These are phyloP conservation scores for Hippopotamyrus pictus DNA, from an alignment of 2,797 vertebrate species.

Conservation along the genomic window DNA sequence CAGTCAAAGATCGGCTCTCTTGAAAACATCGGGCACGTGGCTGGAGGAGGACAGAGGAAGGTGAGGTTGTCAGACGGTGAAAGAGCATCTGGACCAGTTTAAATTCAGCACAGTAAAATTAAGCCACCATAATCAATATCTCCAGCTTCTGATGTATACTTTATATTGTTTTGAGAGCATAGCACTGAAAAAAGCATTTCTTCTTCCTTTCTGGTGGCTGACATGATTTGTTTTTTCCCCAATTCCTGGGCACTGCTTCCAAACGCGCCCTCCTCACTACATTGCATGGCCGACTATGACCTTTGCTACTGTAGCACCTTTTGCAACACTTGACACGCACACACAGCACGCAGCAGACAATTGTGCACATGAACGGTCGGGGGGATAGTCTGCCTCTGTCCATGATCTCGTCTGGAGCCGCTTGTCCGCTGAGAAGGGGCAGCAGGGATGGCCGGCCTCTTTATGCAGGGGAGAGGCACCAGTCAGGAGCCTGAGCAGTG, in stretches of 20 bases:
- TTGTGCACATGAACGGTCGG: background rate
- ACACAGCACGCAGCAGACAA: background rate
- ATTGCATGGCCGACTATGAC: conserved; percentile 14
- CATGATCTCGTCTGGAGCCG: background rate
- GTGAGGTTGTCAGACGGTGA: conserved; percentile 49
- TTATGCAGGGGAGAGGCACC: background rate
- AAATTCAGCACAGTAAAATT: background rate
- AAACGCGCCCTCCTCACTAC: background rate
- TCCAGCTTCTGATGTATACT: background rate
- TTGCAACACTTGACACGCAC: background rate
- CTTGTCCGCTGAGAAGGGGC: background rate
- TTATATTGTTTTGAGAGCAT: background rate
- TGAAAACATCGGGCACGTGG: conserved; percentile 84
- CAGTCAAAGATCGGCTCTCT: conserved; percentile 90
- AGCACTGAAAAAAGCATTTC: conserved; percentile 3
- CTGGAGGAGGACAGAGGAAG: conserved; percentile 84
- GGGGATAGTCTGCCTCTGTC: background rate
- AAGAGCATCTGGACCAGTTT: background rate
- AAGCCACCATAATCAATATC: too few relatives aligned
- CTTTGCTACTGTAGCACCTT: conserved; percentile 7
- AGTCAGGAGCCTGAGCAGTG: background rate
- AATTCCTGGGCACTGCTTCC: background rate
- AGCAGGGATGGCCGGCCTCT: background rate
- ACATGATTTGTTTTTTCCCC: background rate
- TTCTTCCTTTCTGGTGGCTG: background rate